Percentiles rank a stretch among this genome's conserved stretches.
Evolutionary conservation across 2,113 vertebrate species (phyloP).

Genomic region (Ceuthmochares aereus): DNA sequence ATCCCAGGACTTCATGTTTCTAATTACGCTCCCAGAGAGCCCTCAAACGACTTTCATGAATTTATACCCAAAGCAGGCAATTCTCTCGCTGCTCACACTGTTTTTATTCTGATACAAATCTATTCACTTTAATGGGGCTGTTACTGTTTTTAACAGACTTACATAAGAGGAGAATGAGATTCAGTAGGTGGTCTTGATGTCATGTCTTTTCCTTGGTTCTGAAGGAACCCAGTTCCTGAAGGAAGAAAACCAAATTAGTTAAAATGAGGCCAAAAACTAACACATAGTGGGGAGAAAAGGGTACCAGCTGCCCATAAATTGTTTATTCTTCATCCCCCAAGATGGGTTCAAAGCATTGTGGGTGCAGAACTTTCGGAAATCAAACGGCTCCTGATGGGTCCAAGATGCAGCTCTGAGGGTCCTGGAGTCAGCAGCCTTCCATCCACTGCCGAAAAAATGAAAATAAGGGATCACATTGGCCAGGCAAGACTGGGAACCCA

Average conservation of each 20-base stretch:
- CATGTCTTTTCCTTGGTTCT: not conserved
- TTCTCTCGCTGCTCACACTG: conserved; percentile 43
- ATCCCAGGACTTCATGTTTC: conserved; percentile 57
- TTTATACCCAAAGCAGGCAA: conserved; percentile 25
- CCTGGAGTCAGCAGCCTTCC: not conserved
- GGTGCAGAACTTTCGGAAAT: rapidly evolving
- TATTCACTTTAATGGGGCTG: conserved; percentile 25
- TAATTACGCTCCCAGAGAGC: conserved; percentile 60
- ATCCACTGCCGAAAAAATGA: rapidly evolving
- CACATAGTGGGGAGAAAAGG: rapidly evolving
- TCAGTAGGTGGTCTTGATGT: not conserved
- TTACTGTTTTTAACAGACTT: conserved; percentile 36
- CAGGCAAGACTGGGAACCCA: not conserved
- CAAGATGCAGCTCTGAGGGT: not conserved
- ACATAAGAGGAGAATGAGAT: not conserved
- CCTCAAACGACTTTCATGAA: conserved; percentile 54
- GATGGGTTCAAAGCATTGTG: rapidly evolving
- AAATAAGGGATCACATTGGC: rapidly evolving
- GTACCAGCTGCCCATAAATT: not conserved
- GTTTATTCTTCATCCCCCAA: not conserved
- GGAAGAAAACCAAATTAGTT: not conserved
- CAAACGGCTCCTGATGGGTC: not conserved
- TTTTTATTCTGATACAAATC: conserved; percentile 41
- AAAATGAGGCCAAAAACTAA: not conserved
- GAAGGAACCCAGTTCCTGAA: not conserved